Base-by-base conservation (phyloP, 2,888 invertebrate genomes). In the Andrena chrysosceles region DNA sequence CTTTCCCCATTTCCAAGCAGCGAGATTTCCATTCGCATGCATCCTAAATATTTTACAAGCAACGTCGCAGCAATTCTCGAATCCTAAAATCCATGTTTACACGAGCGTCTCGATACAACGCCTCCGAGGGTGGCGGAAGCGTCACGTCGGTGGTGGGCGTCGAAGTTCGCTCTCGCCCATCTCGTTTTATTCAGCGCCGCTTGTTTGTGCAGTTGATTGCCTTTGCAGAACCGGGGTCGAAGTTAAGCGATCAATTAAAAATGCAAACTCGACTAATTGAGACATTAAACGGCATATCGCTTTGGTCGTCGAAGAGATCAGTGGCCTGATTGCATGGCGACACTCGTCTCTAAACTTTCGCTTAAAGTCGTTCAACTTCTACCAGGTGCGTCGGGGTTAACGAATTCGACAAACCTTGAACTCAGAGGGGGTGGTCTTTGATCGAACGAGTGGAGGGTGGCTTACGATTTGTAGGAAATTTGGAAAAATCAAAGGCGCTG, bases 121-220 rank as follows among this genome's bases (percentile, higher is more conserved):
- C 59, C 64, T 35, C 29, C 29, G 20, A 20, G 54, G 20, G 54
- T 54, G 54, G 8, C 54, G 54, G 54, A 20, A 8, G 8, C 54
- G 64, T 10, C 42, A 48, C 54, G n/a, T 52, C 5, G n/a, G n/a
- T 42, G 56, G 66, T 42, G 29, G 76, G 59, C 67, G 66, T 49
- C 71, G 64, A 72, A 81, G 68, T 86, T 84, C 42, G 71, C 76
- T 60, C 54, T 59, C 31, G 20, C 26, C 60, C 31, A 54, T 78
- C 62, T 56, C 75, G 63, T 89, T 89, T 86, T 75, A 77, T 88
- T 81, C 69, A 81, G 23, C 71, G 60, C 5, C 63, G 79, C 67
- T 84, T 87, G 89, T 87, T 89, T 87, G 85, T 66, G 64, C 49
- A 87, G 89, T 71, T 87, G 89, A 89, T 87, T 89, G 87, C 89